Base-by-base conservation (phyloP, 1,140 invertebrate genomes). In the Drosophila kepulauana region DNA sequence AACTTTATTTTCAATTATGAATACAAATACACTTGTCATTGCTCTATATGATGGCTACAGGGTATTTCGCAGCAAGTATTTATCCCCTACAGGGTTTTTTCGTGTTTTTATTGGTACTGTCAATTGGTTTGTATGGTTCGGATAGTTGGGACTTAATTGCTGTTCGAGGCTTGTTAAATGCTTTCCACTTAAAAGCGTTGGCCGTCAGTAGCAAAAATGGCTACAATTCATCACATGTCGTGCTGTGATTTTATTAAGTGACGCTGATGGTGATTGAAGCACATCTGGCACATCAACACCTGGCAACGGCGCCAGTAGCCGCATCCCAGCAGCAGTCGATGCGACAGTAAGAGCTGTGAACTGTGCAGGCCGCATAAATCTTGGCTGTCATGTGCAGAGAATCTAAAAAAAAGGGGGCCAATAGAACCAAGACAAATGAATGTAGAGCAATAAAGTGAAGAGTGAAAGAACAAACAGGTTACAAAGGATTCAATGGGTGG, bases 241-340 rank as follows among this genome's bases (percentile, higher is more conserved):
- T 77, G 66, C 80, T 75, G 77, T 75, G 84, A 87, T 88, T 87
- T 87, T 87, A 87, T 87, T 87, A 88, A 87, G 80, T 88, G 84
- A 88, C 84, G 76, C 76, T 87, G 82, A 87, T 87, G 82, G 80
- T 84, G 80, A 87, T 88, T 87, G 84, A 82, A 76, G 84, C 77
- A 88, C 84, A 87, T 77, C 79, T 84, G 84, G 73, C 80, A 79
- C 79, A 88, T 84, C 69, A 84, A 80, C 84, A 87, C 84, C 84
- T 87, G 84, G 72, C 69, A 69, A 54, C 35, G 43, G 33, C 16
- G 25, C 35, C 35, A 38, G 35, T 33, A 6, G 30, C 7, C 30
- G 30, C 30, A 33, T 33, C 6, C 30, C 30, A 38, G 35, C 8
- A 30, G 43, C 25, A 35, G 10, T 4, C n/a, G 11, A 38, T 33